Conservation (phyloP, 1,140 invertebrate genomes). For the Drosophila bocqueti region DNA sequence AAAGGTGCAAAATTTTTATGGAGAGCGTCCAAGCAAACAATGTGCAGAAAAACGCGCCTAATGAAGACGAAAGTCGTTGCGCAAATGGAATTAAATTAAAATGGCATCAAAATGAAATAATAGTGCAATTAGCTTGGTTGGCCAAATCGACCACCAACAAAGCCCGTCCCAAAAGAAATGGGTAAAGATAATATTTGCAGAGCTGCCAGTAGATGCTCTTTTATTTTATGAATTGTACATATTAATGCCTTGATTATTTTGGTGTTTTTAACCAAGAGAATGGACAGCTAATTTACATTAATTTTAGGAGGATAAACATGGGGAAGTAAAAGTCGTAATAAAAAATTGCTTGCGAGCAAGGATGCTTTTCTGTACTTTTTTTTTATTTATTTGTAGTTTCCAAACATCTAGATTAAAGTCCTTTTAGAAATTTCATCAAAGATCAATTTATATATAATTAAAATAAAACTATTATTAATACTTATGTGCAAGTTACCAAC, state of each 20-base stretch:
- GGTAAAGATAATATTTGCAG: conserved; percentile 2
- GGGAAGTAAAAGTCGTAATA: neutral
- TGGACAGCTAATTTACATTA: neutral
- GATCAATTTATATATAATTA: too few species aligned
- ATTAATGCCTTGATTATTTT: too few species aligned
- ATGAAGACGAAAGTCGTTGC: conserved; percentile 82
- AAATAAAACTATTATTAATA: neutral
- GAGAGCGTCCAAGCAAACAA: conserved; percentile 58
- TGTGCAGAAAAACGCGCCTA: conserved; percentile 35
- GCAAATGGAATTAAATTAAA: conserved; percentile 78
- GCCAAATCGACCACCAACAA: conserved; percentile 38
- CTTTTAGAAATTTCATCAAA: too few species aligned
- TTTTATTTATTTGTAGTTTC: too few species aligned
- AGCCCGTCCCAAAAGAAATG: conserved; percentile 21
- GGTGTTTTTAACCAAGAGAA: neutral
- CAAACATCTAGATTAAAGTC: too few species aligned
- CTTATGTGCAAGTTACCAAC: neutral
- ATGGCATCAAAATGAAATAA: conserved; percentile 77
- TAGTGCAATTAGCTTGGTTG: conserved; percentile 72
- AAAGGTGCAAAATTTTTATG: conserved; percentile 73
- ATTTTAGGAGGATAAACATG: neutral
- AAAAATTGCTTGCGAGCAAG: too few species aligned
- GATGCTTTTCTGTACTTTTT: too few species aligned
- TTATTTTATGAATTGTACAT: neutral
- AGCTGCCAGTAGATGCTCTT: neutral